Conservation (phyloP, 1,140 invertebrate species). For the Propsilocerus akamusi region DNA sequence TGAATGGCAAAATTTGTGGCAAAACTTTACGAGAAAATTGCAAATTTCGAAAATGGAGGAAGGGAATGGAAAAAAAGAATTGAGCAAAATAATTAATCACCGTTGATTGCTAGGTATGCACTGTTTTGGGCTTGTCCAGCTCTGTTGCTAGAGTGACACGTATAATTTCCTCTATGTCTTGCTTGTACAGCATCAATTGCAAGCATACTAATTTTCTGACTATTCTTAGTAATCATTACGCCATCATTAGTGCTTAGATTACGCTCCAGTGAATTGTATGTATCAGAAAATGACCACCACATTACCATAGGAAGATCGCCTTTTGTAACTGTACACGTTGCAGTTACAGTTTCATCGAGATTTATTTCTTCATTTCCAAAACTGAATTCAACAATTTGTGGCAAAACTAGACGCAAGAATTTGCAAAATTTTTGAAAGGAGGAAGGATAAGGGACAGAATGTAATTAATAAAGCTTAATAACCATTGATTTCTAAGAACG, state of each 20-base stretch:
- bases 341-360: constrained; percentile 46
- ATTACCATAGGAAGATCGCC: constrained; percentile 58
- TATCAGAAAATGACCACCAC: constrained; percentile 39
- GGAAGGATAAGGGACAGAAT: no score
- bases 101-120: constrained; percentile 35
- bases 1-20: constrained; percentile 40
- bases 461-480: no score
- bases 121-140: constrained; percentile 27
- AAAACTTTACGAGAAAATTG: constrained; percentile 12
- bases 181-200: constrained; percentile 35
- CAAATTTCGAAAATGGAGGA: background rate
- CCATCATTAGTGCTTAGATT: constrained; percentile 11
- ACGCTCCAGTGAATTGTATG: background rate
- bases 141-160: constrained; percentile 33
- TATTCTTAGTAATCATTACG: constrained; percentile 16
- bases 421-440: constrained; percentile 10
- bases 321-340: constrained; percentile 51
- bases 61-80: background rate
- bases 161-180: constrained; percentile 33
- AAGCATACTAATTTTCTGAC: constrained; percentile 32
- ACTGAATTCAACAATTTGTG: constrained; percentile 41
- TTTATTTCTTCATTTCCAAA: constrained; percentile 47
- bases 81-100: constrained; percentile 23
- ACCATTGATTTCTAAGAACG: no score
- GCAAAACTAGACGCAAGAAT: constrained; percentile 35